phyloP scores from a whole-genome alignment of 2,113 vertebrate species.

The Labeo catla region DNA sequence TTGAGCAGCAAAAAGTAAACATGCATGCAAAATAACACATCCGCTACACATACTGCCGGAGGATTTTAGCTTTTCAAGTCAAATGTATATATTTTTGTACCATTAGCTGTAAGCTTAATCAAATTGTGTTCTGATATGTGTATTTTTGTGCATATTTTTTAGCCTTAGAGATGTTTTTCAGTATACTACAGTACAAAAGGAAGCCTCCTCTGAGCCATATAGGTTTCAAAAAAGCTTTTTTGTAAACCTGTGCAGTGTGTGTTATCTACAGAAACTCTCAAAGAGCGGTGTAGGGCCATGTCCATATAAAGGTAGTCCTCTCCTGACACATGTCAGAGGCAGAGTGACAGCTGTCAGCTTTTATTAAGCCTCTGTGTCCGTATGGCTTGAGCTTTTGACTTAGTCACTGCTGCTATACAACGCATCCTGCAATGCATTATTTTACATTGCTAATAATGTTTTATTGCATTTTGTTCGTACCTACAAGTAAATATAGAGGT shows the following conservation, averaged over 20 bases:
- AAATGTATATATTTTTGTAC: neutral
- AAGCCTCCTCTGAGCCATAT: neutral
- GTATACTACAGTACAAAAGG: neutral
- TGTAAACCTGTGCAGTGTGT: conserved; percentile 14
- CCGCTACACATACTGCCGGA: neutral
- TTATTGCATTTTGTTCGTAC: neutral
- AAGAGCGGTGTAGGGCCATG: conserved; percentile 41
- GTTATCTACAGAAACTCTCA: conserved; percentile 42
- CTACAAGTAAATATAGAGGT: neutral
- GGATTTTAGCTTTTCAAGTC: neutral
- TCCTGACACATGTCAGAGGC: conserved; percentile 61
- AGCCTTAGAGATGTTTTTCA: neutral
- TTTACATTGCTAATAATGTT: neutral
- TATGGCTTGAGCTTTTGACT: conserved; percentile 32
- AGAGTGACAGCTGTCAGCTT: conserved; percentile 72
- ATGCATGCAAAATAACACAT: neutral
- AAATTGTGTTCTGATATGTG: neutral
- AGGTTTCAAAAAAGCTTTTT: conserved; percentile 1
- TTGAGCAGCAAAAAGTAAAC: neutral
- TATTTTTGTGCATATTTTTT: neutral
- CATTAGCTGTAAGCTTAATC: neutral
- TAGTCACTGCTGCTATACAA: neutral
- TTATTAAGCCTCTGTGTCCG: conserved; percentile 65
- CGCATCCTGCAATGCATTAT: neutral
- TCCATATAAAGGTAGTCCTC: conserved; percentile 58